These are phyloP conservation scores for Scaptomyza polygonia DNA, from an alignment of 2,888 invertebrate species.

Conservation along the genomic window DNA sequence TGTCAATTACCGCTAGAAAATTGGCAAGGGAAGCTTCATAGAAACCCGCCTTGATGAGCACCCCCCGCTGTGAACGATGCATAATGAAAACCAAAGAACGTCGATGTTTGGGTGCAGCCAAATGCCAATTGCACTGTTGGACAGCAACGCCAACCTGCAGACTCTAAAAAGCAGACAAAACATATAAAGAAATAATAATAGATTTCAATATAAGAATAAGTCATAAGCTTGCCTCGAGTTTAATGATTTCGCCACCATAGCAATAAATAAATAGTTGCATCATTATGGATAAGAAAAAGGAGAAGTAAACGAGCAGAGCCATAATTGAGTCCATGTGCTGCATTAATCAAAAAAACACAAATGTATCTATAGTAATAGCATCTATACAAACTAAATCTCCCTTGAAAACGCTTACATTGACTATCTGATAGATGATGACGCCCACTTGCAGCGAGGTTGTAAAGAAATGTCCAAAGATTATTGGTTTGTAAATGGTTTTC, in stretches of 20 bases:
- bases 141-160: conserved; percentile 73
- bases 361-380: background rate
- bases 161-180: conserved; percentile 61
- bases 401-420: conserved; percentile 61
- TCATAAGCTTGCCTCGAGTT: conserved; percentile 69
- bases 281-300: conserved; percentile 79
- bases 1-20: conserved; percentile 74
- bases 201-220: background rate
- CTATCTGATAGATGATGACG: conserved; percentile 82
- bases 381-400: too few relatives aligned
- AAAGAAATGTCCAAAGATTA: conserved; percentile 82
- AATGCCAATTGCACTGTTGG: conserved; percentile 78
- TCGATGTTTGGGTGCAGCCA: conserved; percentile 71
- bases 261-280: conserved; percentile 82
- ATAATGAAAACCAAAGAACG: conserved; percentile 72
- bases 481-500: conserved; percentile 73
- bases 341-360: background rate
- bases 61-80: conserved; percentile 75
- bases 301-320: conserved; percentile 68
- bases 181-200: background rate
- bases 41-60: conserved; percentile 79
- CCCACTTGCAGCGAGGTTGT: conserved; percentile 82
- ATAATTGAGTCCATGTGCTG: conserved; percentile 74
- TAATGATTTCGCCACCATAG: conserved; percentile 82
- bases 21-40: conserved; percentile 82